Evolutionary conservation across 1,140 invertebrate species (phyloP).

Genomic region (Tenebrio molitor): DNA sequence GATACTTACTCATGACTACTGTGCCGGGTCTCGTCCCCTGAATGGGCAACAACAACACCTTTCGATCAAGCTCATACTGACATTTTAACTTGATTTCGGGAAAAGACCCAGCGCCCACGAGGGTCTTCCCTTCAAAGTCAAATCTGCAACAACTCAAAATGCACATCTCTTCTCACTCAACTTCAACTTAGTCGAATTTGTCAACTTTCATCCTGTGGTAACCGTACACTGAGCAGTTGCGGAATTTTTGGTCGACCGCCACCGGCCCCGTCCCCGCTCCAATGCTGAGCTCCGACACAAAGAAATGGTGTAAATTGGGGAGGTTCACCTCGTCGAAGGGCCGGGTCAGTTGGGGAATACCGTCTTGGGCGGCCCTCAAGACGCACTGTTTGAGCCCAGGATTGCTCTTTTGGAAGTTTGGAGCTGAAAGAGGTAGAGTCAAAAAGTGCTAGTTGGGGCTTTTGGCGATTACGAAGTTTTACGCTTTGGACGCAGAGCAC

Average conservation of each 20-base stretch:
- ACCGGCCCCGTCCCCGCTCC: background rate
- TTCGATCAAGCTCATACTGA: background rate
- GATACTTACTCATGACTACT: conserved; percentile 1
- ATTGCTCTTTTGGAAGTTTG: background rate
- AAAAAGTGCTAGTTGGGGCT: no score
- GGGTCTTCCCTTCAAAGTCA: background rate
- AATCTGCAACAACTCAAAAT: background rate
- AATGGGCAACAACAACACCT: conserved; percentile 1
- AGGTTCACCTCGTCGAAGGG: background rate
- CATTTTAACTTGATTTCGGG: background rate
- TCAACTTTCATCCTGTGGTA: background rate
- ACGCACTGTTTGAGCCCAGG: background rate
- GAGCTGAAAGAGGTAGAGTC: background rate
- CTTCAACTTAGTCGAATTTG: background rate
- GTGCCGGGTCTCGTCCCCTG: background rate
- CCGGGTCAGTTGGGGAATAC: background rate
- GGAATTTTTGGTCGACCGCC: background rate
- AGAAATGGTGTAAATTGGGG: conserved; percentile 1
- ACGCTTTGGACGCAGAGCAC: no score
- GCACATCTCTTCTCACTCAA: background rate
- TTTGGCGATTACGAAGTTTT: no score
- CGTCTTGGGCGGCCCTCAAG: background rate
- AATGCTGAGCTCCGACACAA: background rate
- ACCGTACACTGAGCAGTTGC: background rate
- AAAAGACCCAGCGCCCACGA: background rate